These are phyloP conservation scores for Panopea generosa DNA, from an alignment of 2,888 invertebrate genomes.

Conservation along the genomic window DNA sequence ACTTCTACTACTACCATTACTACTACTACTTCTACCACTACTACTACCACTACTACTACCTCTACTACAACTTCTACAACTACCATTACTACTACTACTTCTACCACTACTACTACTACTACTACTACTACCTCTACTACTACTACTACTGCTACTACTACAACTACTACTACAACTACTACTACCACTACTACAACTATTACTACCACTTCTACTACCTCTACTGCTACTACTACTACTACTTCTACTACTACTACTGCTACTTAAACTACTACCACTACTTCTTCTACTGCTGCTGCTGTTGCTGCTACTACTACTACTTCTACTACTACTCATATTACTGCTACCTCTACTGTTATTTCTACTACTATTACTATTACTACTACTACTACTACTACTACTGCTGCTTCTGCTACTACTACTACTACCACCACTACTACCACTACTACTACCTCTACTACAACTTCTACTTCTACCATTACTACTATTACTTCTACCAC, in stretches of 20 bases:
- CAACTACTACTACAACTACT: constrained; percentile 4
- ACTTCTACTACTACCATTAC: constrained; percentile 1
- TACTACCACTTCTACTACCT: neutral
- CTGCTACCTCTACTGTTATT: neutral
- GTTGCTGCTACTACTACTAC: constrained; percentile 1
- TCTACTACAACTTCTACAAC: neutral
- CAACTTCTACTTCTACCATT: neutral
- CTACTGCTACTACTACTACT: neutral
- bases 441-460: constrained; percentile 1
- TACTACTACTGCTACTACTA: neutral
- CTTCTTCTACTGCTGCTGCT: neutral
- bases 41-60: neutral
- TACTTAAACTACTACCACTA: neutral
- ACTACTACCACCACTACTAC: neutral
- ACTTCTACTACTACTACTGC: constrained; percentile 2
- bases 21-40: constrained; percentile 1
- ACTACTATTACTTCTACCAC: too few relatives aligned
- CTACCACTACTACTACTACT: constrained; percentile 1
- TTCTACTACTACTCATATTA: neutral
- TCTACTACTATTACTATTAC: constrained; percentile 3
- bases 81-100: neutral
- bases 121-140: constrained; percentile 3
- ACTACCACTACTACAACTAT: neutral
- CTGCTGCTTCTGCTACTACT: neutral
- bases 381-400: constrained; percentile 1